These are phyloP conservation scores for Sebastes ruberrimus DNA, from an alignment of 2,797 vertebrate genomes.

Conservation along the genomic window DNA sequence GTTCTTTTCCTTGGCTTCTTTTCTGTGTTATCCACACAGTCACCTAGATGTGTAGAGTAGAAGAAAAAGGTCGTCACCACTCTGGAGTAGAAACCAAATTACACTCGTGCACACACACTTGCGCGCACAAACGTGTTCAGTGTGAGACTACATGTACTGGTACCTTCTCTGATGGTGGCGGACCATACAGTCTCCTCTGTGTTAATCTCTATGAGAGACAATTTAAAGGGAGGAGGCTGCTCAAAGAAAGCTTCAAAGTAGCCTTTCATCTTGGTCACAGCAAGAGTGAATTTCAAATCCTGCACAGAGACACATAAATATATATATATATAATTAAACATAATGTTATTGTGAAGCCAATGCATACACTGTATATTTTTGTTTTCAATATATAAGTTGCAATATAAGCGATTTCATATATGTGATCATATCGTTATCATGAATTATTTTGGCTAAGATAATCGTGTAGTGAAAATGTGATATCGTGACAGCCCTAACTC, in stretches of 20 bases:
- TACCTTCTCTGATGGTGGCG: constrained; percentile 87
- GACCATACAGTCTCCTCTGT: constrained; percentile 85
- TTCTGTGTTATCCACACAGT: constrained; percentile 78
- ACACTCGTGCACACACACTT: neutral
- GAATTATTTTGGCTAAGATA: too few species aligned
- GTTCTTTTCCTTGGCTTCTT: constrained; percentile 73
- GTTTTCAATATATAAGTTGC: neutral
- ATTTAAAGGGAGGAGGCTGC: constrained; percentile 85
- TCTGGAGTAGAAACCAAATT: neutral
- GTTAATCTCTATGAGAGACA: constrained; percentile 84
- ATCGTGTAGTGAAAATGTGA: too few species aligned
- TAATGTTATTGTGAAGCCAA: neutral
- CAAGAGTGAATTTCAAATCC: constrained; percentile 87
- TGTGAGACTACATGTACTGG: neutral
- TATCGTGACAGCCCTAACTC: too few species aligned
- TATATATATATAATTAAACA: neutral
- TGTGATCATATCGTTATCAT: neutral
- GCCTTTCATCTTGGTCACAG: constrained; percentile 85
- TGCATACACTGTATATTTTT: neutral
- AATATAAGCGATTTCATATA: neutral
- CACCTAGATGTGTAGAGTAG: constrained; percentile 68
- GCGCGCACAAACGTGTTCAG: neutral
- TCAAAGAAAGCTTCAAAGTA: constrained; percentile 91
- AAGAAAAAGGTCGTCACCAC: neutral
- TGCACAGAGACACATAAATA: constrained; percentile 55